Conservation (phyloP, 2,797 vertebrate species). For the Acanthornis magna region DNA sequence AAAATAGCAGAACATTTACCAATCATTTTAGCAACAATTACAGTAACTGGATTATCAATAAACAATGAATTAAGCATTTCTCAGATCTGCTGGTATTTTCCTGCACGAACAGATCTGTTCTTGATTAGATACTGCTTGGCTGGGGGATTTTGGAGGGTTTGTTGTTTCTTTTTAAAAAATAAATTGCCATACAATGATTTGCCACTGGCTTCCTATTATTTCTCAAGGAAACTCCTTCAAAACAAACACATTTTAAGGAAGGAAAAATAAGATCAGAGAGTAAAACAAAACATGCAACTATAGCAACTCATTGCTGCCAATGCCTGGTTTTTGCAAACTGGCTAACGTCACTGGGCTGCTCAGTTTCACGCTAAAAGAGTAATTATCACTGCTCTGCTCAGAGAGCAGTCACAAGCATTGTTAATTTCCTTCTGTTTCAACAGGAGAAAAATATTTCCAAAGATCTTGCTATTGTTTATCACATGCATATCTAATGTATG, state of each 20-base stretch:
- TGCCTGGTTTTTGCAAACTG: background rate
- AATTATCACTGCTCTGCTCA: background rate
- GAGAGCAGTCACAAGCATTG: background rate
- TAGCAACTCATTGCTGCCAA: background rate
- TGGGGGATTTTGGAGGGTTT: background rate
- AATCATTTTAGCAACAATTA: conserved; percentile 5
- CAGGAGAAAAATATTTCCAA: background rate
- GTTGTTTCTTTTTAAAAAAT: background rate
- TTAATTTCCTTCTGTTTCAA: background rate
- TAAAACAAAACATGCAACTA: background rate
- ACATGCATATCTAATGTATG: background rate
- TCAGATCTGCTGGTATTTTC: background rate
- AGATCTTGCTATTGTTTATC: background rate
- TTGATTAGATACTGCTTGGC: background rate
- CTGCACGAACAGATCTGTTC: background rate
- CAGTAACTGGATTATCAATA: conserved; percentile 17
- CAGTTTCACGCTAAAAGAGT: background rate
- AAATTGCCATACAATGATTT: background rate
- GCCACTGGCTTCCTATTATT: background rate
- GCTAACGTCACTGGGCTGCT: background rate
- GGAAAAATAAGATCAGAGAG: background rate
- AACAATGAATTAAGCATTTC: background rate
- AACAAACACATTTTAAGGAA: background rate
- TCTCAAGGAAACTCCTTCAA: background rate
- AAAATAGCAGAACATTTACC: background rate